Evolutionary conservation across 2,888 invertebrate species (phyloP), one percentile per base, ranked within the genome.

Genomic region (Mythimna vitellina): DNA sequence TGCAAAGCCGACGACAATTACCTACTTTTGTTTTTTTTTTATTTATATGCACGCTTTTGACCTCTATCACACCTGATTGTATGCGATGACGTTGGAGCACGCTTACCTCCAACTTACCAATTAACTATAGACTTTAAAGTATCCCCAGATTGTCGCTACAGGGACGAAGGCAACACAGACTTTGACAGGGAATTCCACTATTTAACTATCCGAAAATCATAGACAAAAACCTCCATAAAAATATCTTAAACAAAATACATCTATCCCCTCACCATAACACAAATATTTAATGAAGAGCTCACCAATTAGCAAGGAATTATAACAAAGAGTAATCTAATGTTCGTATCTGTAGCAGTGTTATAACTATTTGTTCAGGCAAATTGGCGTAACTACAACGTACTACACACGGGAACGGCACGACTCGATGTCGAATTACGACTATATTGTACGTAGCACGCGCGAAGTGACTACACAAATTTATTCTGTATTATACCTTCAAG

Each of bases 291-390:
- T 64, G 35, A 53, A 65, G 57, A 69, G 56, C 42, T 58, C 54
- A 51, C 63, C 66, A 81, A 85, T 85, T 83, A 79, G 58, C 73
- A 58, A 66, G 60, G 49, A 70, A 81, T 81, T 76, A 83, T 82
- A 70, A 74, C 67, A 75, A 69, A 54, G 65, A 69, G 54, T 82
- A 77, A 84, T 82, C 65, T 76, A 65, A 77, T 67, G 62, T 82
- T 75, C 63, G 71, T 75, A 77, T 78, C 76, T 82, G 64, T 38
- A 38, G 63, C 78, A 72, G 69, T 75, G 51, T 77, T 70, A 71
- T 81, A 77, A 76, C 69, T 89, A 87, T 90, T 89, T 90, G 88
- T 85, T 80, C 84, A 84, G 85, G 87, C 85, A 89, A 91, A 91
- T 91, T 90, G 86, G 87, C 87, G 85, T 84, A 88, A 80, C 76